Base-by-base conservation (phyloP, 2,888 invertebrate species). In the Dryobota labecula region DNA sequence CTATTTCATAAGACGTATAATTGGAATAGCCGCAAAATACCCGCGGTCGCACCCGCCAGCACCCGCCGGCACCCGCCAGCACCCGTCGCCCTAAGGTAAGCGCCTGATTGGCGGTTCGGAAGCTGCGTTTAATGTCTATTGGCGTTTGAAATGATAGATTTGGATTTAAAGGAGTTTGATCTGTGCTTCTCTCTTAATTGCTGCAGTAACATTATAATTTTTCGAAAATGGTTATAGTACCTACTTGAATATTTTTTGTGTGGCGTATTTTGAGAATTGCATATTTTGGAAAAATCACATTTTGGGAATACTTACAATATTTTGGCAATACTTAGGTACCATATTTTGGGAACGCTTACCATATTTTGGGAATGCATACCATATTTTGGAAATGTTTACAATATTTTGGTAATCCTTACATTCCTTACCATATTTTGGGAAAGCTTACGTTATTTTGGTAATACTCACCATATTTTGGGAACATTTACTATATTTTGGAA, bases 1-100 rank as follows among this genome's bases (percentile, higher is more conserved):
- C 93, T 95, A 95, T 95, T 94, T 94, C 95, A 95, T 95, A 94
- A 95, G 94, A 90, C 93, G 93, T 94, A 95, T 95, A 94, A 95
- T 94, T 95, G 95, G 85, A 95, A 95, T 95, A 92, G 94, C 94
- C 92, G 91, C 90, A 88, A 87, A 88, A 91, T 90, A 90, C 90
- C 77, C 73, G 76, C 73, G 81, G 61, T 62, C 79, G 66, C 82
- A 65, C 73, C 84, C 78, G 60, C 61, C 49, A 30, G 27, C 27
- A 38, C 60, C 43, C 27, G 60, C 27, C 20, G 7, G 3, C 18
- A 38, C 38, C 36, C 57, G 57, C 36, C 18, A 18, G 70, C 71
- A 58, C 73, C 83, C 74, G 56, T 60, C 41, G 36, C 7, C 24
- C n/a, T 80, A 45, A 82, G 71, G 71, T 43, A 9, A 27, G 30